These are phyloP conservation scores for Pseudachorutes palmiensis DNA, from an alignment of 1,140 invertebrate genomes.

Conservation along the genomic window DNA sequence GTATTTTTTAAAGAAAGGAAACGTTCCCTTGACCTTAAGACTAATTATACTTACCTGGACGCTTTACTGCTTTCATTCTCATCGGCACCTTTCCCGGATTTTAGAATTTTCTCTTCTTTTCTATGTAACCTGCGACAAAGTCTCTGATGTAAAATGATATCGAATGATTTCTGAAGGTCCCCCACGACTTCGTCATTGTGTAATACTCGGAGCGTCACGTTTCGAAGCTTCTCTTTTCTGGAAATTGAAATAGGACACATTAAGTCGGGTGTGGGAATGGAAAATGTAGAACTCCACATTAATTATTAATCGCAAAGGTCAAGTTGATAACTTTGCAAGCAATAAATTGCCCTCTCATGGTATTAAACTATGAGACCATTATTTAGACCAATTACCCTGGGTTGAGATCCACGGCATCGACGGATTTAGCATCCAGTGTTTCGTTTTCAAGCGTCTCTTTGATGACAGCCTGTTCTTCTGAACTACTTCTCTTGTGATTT, in stretches of 20 bases:
- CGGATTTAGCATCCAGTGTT: too few relatives aligned
- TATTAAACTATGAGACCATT: too few relatives aligned
- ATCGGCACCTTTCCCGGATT: background rate
- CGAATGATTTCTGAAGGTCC: slow-evolving; percentile 30
- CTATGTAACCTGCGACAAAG: slow-evolving; percentile 39
- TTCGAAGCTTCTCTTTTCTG: slow-evolving; percentile 28
- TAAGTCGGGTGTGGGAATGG: too few relatives aligned
- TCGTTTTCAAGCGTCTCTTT: too few relatives aligned
- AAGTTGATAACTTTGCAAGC: too few relatives aligned
- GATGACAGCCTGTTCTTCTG: slow-evolving; percentile 14
- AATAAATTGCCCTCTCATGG: too few relatives aligned
- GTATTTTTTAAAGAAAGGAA: background rate
- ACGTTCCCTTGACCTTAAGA: background rate
- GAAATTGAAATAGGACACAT: too few relatives aligned
- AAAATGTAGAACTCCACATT: too few relatives aligned
- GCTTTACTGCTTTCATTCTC: background rate
- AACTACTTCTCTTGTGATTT: background rate
- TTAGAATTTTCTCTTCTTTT: background rate
- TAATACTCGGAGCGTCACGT: slow-evolving; percentile 35
- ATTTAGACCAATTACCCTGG: too few relatives aligned
- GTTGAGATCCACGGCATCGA: too few relatives aligned
- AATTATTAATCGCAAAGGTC: too few relatives aligned
- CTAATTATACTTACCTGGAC: background rate
- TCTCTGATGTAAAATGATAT: slow-evolving; percentile 33
- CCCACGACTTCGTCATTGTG: slow-evolving; percentile 27